Percentiles rank a stretch among this genome's conserved stretches.
Conservation (phyloP, 30 jellyfish, hydroid and myxozoan species). For the Cassiopea andromeda region DNA sequence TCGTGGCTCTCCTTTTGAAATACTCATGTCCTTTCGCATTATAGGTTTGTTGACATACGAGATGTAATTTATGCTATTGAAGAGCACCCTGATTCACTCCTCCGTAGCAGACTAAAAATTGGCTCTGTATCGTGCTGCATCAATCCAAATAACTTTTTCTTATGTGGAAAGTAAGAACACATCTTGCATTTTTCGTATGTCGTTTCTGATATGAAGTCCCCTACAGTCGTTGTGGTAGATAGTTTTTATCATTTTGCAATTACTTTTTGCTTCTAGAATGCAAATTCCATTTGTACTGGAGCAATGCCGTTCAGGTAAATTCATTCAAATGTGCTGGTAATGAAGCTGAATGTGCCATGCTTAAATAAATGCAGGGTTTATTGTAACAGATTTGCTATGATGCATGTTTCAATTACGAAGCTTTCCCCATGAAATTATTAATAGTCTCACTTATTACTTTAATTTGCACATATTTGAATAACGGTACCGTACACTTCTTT, state of each 20-base stretch:
- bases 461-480: too few relatives aligned
- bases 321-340: too few relatives aligned
- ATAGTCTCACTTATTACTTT: too few relatives aligned
- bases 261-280: constrained; percentile 13
- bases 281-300: constrained; percentile 54
- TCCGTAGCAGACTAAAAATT: constrained; percentile 48
- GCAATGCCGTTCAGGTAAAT: constrained; percentile 52
- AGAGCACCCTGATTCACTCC: constrained; percentile 52
- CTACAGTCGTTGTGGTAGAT: background rate
- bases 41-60: constrained; percentile 44
- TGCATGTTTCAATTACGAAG: too few relatives aligned
- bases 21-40: background rate
- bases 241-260: background rate
- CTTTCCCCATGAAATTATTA: too few relatives aligned
- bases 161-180: constrained; percentile 58
- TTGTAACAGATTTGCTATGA: too few relatives aligned
- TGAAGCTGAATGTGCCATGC: too few relatives aligned
- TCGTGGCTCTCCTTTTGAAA: background rate
- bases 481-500: too few relatives aligned
- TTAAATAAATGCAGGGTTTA: too few relatives aligned
- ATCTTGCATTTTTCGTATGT: background rate
- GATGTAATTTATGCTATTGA: constrained; percentile 58
- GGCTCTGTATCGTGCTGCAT: constrained; percentile 76
- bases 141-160: constrained; percentile 30
- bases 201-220: background rate